A percentile compares a stretch with the other conserved stretches of the same genome.
Evolutionary conservation across 2,113 vertebrate species (phyloP).

Genomic region (Notothenia coriiceps): DNA sequence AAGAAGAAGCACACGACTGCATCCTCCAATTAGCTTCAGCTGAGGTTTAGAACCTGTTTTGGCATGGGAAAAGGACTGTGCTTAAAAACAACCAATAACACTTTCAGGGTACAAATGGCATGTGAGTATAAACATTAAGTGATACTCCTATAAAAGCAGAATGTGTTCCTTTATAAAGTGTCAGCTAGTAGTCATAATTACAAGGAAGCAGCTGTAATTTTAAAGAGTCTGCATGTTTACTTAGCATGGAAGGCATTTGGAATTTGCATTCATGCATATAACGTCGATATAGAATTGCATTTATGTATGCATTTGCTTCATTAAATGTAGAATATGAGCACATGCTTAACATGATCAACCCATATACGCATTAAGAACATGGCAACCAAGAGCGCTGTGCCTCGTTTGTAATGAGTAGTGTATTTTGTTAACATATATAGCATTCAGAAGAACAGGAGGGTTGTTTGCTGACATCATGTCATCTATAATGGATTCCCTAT

Average conservation of each 20-base stretch:
- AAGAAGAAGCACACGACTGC: too few species aligned
- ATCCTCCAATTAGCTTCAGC: too few species aligned
- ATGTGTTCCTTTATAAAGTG: background rate
- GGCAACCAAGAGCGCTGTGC: background rate
- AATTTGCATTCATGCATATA: constrained; percentile 11
- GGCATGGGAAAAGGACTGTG: background rate
- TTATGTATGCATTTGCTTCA: background rate
- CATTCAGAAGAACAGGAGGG: background rate
- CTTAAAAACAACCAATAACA: too few species aligned
- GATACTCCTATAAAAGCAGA: background rate
- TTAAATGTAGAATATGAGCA: constrained; percentile 12
- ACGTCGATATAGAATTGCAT: constrained; percentile 12
- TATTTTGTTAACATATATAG: background rate
- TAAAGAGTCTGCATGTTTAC: background rate
- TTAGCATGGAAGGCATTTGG: background rate
- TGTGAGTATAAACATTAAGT: background rate
- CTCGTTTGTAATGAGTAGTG: background rate
- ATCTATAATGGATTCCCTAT: background rate
- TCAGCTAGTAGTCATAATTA: background rate
- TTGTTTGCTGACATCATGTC: background rate
- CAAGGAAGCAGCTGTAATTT: background rate
- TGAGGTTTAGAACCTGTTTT: too few species aligned
- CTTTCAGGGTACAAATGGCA: background rate
- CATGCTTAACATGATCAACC: background rate
- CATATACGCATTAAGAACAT: background rate